Conservation (phyloP, 2,113 vertebrate genomes). For the Centrocercus urophasianus region DNA sequence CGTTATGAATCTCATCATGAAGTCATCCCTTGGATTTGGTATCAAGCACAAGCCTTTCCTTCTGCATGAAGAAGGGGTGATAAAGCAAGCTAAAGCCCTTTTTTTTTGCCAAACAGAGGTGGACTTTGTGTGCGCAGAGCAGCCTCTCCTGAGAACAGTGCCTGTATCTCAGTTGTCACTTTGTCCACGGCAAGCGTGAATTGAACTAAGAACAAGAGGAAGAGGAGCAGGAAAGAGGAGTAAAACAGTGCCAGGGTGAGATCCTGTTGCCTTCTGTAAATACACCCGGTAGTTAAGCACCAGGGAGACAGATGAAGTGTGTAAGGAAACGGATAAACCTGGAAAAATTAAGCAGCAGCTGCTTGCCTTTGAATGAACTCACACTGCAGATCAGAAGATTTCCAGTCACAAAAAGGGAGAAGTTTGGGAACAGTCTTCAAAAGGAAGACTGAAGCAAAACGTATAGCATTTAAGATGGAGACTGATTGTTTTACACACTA, state of each 20-base stretch:
- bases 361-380: not conserved
- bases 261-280: not conserved
- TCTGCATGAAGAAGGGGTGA: rapidly evolving
- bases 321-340: not conserved
- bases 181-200: rapidly evolving
- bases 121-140: not conserved
- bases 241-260: not conserved
- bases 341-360: not conserved
- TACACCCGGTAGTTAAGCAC: not conserved
- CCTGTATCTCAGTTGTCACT: not conserved
- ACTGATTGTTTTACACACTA: not conserved
- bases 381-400: not conserved
- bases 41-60: not conserved
- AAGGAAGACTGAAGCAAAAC: not conserved
- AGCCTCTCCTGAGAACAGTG: rapidly evolving
- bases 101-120: not conserved
- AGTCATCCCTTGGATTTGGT: not conserved
- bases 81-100: not conserved
- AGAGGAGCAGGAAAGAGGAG: not conserved
- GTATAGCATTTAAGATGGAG: not conserved
- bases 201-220: not conserved
- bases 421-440: not conserved
- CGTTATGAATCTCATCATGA: not conserved
- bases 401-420: not conserved
- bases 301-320: not conserved